Evolutionary conservation across 2,797 vertebrate species (phyloP).

Genomic region (Valencia hispanica): DNA sequence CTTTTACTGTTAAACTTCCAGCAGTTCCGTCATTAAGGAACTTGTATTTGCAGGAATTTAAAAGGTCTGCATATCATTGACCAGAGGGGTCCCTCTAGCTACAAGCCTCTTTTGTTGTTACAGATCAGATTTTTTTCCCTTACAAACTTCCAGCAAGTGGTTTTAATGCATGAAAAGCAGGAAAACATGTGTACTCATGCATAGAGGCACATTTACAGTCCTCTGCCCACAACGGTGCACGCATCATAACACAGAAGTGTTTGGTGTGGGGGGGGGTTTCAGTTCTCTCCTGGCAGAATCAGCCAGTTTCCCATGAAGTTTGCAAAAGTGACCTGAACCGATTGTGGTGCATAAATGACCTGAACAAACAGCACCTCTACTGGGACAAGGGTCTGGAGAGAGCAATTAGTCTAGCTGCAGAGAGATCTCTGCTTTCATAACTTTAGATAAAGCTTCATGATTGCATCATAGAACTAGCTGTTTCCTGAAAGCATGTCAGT

Average conservation of each 20-base stretch:
- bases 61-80: constrained; percentile 83
- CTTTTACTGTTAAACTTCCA: constrained; percentile 50
- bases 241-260: constrained; percentile 11
- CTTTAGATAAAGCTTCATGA: constrained; percentile 73
- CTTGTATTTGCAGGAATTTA: constrained; percentile 75
- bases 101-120: constrained; percentile 60
- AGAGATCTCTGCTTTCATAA: constrained; percentile 65
- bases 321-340: constrained; percentile 65
- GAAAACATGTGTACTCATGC: constrained; percentile 33
- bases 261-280: constrained; percentile 53
- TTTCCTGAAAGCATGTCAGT: constrained; percentile 66
- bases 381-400: constrained; percentile 62
- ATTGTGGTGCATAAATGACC: constrained; percentile 69
- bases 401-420: constrained; percentile 57
- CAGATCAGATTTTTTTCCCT: constrained; percentile 46
- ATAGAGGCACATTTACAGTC: constrained; percentile 27
- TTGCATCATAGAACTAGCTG: constrained; percentile 66
- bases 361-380: constrained; percentile 63
- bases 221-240: not conserved
- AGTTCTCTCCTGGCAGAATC: constrained; percentile 62
- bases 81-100: constrained; percentile 70
- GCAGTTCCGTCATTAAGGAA: constrained; percentile 69
- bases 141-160: constrained; percentile 27
- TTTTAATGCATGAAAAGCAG: constrained; percentile 20
- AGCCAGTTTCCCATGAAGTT: constrained; percentile 70